These are phyloP conservation scores for Spisula subtruncata DNA, from an alignment of 2,888 invertebrate genomes.

Conservation along the genomic window DNA sequence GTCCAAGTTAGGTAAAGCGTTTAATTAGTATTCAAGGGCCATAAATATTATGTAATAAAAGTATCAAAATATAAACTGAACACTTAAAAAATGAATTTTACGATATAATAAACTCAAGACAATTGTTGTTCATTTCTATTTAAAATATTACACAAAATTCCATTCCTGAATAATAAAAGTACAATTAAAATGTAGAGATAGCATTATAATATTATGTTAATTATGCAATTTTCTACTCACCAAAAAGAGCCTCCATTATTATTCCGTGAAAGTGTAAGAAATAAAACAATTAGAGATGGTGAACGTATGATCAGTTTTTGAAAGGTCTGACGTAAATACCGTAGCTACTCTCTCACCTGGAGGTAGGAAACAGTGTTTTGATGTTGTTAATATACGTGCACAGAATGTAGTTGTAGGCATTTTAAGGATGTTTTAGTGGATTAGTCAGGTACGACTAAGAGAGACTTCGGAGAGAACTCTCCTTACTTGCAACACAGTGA, in stretches of 20 bases:
- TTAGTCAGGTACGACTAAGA: not conserved
- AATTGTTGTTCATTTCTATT: not conserved
- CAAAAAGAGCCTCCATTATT: not conserved
- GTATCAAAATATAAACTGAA: not conserved
- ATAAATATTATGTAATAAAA: not conserved
- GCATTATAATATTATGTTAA: not conserved
- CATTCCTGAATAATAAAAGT: not conserved
- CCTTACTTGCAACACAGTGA: too few relatives aligned
- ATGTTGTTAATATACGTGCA: constrained; percentile 1
- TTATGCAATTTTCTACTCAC: not conserved
- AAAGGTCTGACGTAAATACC: not conserved
- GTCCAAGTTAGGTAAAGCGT: not conserved
- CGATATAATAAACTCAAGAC: not conserved
- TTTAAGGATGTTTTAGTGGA: not conserved
- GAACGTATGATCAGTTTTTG: not conserved
- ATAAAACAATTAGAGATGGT: constrained; percentile 1
- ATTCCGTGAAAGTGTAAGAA: not conserved
- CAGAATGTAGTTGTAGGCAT: not conserved
- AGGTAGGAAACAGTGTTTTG: constrained; percentile 3
- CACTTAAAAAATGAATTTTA: constrained; percentile 6
- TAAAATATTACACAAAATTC: not conserved
- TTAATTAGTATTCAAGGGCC: too few relatives aligned
- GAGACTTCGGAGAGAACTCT: not conserved
- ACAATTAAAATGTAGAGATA: not conserved
- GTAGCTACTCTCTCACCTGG: constrained; percentile 11